Evolutionary conservation across 2,113 vertebrate species (phyloP), one percentile per base, ranked within the genome.

Genomic region (Enhydra lutris): DNA sequence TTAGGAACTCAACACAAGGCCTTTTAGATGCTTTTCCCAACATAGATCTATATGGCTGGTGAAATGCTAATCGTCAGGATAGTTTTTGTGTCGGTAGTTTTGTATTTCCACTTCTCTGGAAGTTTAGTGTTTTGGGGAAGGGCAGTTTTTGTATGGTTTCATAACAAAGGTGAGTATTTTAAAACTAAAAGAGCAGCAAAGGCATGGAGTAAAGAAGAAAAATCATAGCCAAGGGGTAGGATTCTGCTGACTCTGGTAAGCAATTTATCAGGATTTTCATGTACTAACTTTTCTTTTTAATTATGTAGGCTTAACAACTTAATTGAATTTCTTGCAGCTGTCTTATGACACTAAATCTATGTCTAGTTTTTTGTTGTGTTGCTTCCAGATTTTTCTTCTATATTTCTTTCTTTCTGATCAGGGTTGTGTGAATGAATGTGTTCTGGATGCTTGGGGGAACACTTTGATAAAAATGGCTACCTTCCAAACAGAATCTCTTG

Each of bases 281-380:
- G 18, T 79, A 36, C 17, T 57, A 71, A 67, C 21, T 92, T 88
- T 87, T 76, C 52, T 89, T 93, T 97, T 95, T 95, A 23, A 79
- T 85, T 50, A 89, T 57, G 29, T 63, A 96, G 91, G 47, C 76
- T 88, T 89, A 85, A 92, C 67, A 80, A 67, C 18, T 71, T 96
- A 90, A 94, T 88, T 94, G 76, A 92, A 91, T 95, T 89, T 87
- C 55, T 94, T 87, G 71, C n/a, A 90, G 61, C 63, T 90, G n/a
- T 88, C 31, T 91, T 78, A 69, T 12, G 20, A 36, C 61, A 24
- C 79, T 95, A 45, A 94, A 42, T 92, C 87, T 65, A 85, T 21
- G 12, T 80, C 50, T 36, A 15, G 2, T 78, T 93, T 92, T 71
- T 55, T 52, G 39, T 63, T 74, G 8, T 65, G n/a, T 74, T 91